Base-by-base conservation (phyloP, 2,888 invertebrate genomes). In the Carterocephalus palaemon region DNA sequence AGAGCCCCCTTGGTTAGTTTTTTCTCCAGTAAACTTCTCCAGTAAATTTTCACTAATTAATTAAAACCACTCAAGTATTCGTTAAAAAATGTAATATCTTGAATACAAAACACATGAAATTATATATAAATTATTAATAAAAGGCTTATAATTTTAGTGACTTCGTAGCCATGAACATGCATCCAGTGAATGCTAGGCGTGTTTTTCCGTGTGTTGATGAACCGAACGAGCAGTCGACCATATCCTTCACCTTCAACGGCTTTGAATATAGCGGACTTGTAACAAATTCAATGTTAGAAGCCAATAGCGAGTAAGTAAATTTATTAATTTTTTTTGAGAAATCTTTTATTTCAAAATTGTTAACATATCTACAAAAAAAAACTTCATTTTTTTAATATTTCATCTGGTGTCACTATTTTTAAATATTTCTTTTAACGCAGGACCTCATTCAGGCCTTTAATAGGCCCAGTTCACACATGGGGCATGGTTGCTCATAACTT, bases 121-220 rank as follows among this genome's bases (percentile, higher is more conserved):
- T n/a, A n/a, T 26, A n/a, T 2, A 5, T n/a, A 13, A 6, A 13
- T 32, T 32, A 17, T 29, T n/a, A 29, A 7, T 15, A 29, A 17
- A n/a, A 6, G 13, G 15, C 8, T 7, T 28, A 17, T 24, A 12
- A 10, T 80, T 79, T 50, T 54, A 85, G 85, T 2, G 67, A 80
- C 7, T 89, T 89, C 64, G 67, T 89, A 8, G 86, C 88, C 0
- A 91, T 91, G 59, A 90, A 91, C 49, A 84, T 92, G 46, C 77
- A 90, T 58, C 88, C 91, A 0, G 88, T 88, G 0, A 67, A 89
- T 42, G 91, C 92, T 4, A 81, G 91, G 40, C 75, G 86, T 31
- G 92, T 91, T 2, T 93, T 93, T 60, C 93, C 93, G 0, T 92
- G 92, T 59, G 89, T 92, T 59, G 93, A 93, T 52, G 92, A 92